Evolutionary conservation across 35 echinoderm and acorn worm species (phyloP), one percentile per base, ranked within the genome.

Genomic region (Strongylocentrotus purpuratus): DNA sequence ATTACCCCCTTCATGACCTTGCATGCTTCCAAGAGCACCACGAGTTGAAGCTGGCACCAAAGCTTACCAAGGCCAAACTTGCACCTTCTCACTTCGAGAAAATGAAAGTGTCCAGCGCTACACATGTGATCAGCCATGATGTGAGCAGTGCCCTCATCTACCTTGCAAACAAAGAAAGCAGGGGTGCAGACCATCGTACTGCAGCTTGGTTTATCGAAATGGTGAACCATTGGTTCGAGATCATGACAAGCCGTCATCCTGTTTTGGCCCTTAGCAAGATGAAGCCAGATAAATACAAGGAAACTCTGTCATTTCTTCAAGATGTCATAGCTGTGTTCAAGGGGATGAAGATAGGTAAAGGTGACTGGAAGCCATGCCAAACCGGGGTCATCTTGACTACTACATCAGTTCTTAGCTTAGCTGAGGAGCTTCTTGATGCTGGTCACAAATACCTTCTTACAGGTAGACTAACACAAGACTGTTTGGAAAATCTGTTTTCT

Each of bases 401-500:
- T 33, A 91, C 55, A 20, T 95, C 95, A 46, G 87, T 97, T 28
- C 48, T 96, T 20, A 46, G 94, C 87, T 18, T 96, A 60, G 92
- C 85, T 71, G 71, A 97, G 8, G 47, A 96, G 61, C 87, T 97
- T n/a, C 93, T 97, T 32, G 55, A 94, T 61, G 52, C 92, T 33
- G 96, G 96, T n/a, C 85, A 95, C 71, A 94, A 91, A 94, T 97
- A 95, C 86, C 86, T 95, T 25, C 71, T 97, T 28, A 95, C 96
- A 47, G 85, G 95, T 6, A 71, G 96, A 22, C 90, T 95, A 48
- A 95, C 93, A 32, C 95, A 97, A 87, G 95, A 97, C 71, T 97
- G 95, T 85, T 78, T 97, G 55, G 96, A 97, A 92, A 97, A 97
- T 94, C 47, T 97, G 22, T 95, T 97, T 55, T 94, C 86, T 25